phyloP scores from a whole-genome alignment of 1,140 invertebrate species.

The Drosophila teissieri region DNA sequence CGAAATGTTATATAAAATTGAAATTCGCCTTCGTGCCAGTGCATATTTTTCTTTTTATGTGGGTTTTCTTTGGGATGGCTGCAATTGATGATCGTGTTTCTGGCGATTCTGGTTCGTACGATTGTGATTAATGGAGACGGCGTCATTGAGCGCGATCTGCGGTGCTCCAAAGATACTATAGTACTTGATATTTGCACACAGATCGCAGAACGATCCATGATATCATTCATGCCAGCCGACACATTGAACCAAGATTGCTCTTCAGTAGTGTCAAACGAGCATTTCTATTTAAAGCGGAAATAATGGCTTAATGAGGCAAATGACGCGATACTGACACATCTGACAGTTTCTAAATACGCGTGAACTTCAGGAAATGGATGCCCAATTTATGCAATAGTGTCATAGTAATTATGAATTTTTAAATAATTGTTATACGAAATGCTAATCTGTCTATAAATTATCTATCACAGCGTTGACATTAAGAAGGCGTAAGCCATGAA shows the following conservation, averaged over 20 bases:
- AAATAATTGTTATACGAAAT: neutral
- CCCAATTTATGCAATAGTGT: conserved; percentile 1
- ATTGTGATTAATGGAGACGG: conserved; percentile 77
- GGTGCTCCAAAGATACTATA: conserved; percentile 42
- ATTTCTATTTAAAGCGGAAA: conserved; percentile 64
- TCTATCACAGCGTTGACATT: neutral
- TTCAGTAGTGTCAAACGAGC: conserved; percentile 45
- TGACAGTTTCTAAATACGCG: conserved; percentile 67
- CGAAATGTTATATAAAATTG: conserved; percentile 53
- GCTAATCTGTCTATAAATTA: conserved; percentile 1
- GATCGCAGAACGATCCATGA: conserved; percentile 54
- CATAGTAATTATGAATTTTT: conserved; percentile 6
- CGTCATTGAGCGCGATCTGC: conserved; percentile 73
- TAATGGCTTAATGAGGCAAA: conserved; percentile 80
- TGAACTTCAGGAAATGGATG: conserved; percentile 43
- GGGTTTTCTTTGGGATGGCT: conserved; percentile 38
- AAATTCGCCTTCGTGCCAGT: conserved; percentile 61
- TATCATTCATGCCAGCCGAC: conserved; percentile 49
- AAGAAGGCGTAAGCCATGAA: neutral
- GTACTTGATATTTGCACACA: conserved; percentile 44
- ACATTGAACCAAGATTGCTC: conserved; percentile 55
- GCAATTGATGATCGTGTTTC: conserved; percentile 55
- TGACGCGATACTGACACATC: conserved; percentile 60
- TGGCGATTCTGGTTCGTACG: conserved; percentile 27
- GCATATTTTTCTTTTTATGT: conserved; percentile 46